phyloP scores from a whole-genome alignment of 2,888 invertebrate genomes.

The Ochropleura leucogaster region DNA sequence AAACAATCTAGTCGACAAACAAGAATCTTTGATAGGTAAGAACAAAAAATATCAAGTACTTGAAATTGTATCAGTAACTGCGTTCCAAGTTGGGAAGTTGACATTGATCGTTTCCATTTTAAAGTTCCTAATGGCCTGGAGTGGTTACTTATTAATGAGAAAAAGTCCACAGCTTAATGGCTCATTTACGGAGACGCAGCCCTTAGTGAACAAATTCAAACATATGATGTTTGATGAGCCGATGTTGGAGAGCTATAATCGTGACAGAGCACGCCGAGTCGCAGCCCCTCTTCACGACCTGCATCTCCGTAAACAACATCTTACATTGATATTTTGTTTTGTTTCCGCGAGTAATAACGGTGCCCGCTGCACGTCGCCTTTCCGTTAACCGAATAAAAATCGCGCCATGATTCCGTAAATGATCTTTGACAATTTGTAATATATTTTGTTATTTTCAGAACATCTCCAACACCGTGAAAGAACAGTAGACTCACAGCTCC shows the following conservation, averaged over 20 bases:
- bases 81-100: neutral
- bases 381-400: too few relatives aligned
- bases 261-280: too few relatives aligned
- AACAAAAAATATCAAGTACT: constrained; percentile 2
- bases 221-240: too few relatives aligned
- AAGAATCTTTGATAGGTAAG: constrained; percentile 84
- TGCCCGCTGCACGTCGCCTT: too few relatives aligned
- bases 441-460: constrained; percentile 73
- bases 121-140: neutral
- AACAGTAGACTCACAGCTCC: constrained; percentile 78
- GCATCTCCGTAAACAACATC: too few relatives aligned
- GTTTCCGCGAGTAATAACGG: too few relatives aligned
- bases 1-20: constrained; percentile 83
- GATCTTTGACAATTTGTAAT: neutral
- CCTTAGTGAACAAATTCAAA: too few relatives aligned
- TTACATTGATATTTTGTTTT: too few relatives aligned
- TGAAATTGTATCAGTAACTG: neutral
- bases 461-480: constrained; percentile 84
- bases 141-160: neutral
- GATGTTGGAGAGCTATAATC: too few relatives aligned
- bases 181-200: too few relatives aligned
- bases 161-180: neutral
- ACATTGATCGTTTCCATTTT: neutral
- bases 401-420: too few relatives aligned
- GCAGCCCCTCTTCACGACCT: too few relatives aligned